Evolutionary conservation across 2,888 invertebrate species (phyloP).

Genomic region (Leucophora obtusa): DNA sequence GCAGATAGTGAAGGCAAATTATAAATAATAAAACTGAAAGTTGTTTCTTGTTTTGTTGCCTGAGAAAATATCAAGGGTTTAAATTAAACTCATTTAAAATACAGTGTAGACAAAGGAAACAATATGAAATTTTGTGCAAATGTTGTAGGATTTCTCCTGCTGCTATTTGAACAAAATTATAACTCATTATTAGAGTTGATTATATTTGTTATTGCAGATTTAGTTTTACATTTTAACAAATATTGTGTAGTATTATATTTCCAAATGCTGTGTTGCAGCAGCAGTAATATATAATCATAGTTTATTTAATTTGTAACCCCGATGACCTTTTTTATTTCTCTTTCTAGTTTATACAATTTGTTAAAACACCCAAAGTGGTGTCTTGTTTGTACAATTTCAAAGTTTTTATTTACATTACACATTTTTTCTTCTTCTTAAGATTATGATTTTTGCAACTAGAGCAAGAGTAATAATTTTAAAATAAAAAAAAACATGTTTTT

Average conservation of each 20-base stretch:
- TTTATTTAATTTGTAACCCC: conserved; percentile 7
- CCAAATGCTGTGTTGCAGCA: background rate
- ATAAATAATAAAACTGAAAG: conserved; percentile 39
- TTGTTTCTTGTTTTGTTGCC: background rate
- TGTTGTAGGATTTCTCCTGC: background rate
- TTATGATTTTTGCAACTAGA: conserved; percentile 11
- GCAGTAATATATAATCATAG: background rate
- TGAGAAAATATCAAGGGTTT: conserved; percentile 18
- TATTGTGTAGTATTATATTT: background rate
- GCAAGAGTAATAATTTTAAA: conserved; percentile 8
- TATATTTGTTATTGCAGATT: background rate
- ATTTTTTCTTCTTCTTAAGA: background rate
- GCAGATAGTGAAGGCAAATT: conserved; percentile 4
- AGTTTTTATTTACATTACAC: background rate
- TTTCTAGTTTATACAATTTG: background rate
- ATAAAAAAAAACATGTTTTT: background rate
- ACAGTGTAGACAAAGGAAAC: background rate
- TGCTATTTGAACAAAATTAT: background rate
- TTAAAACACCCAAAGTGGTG: background rate
- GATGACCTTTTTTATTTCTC: conserved; percentile 1
- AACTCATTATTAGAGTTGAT: background rate
- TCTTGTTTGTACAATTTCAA: background rate
- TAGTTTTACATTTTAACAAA: background rate
- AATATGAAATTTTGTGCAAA: background rate
- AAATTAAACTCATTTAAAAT: conserved; percentile 35